phyloP scores from a whole-genome alignment of 2,888 invertebrate genomes.

The Eupithecia abbreviata region DNA sequence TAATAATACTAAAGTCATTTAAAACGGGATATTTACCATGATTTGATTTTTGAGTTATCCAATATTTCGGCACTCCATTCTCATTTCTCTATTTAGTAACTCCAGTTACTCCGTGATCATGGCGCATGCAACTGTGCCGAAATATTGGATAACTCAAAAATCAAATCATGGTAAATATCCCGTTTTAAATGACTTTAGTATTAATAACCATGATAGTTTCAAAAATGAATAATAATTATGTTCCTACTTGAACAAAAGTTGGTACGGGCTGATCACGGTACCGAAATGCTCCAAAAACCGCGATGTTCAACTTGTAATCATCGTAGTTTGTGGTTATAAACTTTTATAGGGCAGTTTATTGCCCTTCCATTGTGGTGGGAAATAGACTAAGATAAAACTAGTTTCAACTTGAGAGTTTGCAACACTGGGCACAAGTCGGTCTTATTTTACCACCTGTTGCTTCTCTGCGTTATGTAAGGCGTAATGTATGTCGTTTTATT shows the following conservation, averaged over 20 bases:
- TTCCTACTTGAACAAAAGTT: not conserved
- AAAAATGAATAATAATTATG: no score
- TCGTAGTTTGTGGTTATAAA: not conserved
- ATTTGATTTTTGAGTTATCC: no score
- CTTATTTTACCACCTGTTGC: slow-evolving; percentile 31
- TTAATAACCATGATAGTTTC: no score
- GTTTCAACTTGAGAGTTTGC: not conserved
- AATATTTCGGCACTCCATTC: no score
- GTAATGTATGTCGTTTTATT: slow-evolving; percentile 10
- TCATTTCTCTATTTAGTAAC: no score
- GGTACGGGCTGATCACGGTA: not conserved
- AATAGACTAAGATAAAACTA: not conserved
- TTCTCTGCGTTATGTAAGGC: slow-evolving; percentile 15
- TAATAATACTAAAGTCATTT: no score
- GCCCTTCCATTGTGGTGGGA: not conserved
- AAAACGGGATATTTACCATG: no score
- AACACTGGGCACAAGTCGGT: not conserved
- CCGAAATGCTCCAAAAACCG: not conserved
- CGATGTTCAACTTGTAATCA: not conserved
- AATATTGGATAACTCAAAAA: no score
- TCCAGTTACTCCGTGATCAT: no score
- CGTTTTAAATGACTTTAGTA: no score
- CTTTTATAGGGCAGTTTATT: not conserved
- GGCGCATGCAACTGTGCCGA: no score
- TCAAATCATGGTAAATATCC: no score